Evolutionary conservation across 2,113 vertebrate genomes (phyloP), one percentile per base, ranked within the genome.

Genomic region (Collichthys lucidus): DNA sequence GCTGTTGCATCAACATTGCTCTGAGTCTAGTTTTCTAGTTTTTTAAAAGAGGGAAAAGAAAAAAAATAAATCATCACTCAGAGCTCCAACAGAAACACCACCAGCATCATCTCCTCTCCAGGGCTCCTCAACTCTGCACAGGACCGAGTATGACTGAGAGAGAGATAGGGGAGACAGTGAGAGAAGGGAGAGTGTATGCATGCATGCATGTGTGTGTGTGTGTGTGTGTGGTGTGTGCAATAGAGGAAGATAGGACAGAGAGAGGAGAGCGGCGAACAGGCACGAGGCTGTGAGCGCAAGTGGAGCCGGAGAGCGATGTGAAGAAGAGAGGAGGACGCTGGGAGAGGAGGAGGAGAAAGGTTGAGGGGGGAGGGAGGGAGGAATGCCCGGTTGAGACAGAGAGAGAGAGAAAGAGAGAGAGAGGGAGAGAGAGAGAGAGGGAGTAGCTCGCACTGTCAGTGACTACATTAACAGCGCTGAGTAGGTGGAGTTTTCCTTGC

Each of bases 401-500:
- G 31, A 29, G 50, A 57, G 52, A 24, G 81, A 46, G 66, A n/a
- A 52, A 42, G 55, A 29, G 60, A 52, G 3, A 46, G 64, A 55
- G 62, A 64, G 71, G 26, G 70, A 46, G 70, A 64, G 66, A 80
- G 74, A 72, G 79, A 46, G 67, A 68, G 82, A 57, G 80, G 72
- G 86, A 74, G 83, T 17, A 11, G 66, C 76, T 70, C 26, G 8
- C 74, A 68, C 83, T 82, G 76, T 87, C 79, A 90, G 92, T 91
- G 91, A 93, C 92, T 94, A 94, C 92, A 95, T 95, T 94, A 94
- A 91, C 92, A 88, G 91, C 85, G 60, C 83, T 83, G 88, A 93
- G 93, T 84, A 95, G 94, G 93, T 92, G 94, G 93, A 95, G 94
- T 95, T 95, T 94, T 92, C 92, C 90, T 91, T 92, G 91, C 94